phyloP scores from a whole-genome alignment of 2,888 invertebrate species.

The Rhingia rostrata region DNA sequence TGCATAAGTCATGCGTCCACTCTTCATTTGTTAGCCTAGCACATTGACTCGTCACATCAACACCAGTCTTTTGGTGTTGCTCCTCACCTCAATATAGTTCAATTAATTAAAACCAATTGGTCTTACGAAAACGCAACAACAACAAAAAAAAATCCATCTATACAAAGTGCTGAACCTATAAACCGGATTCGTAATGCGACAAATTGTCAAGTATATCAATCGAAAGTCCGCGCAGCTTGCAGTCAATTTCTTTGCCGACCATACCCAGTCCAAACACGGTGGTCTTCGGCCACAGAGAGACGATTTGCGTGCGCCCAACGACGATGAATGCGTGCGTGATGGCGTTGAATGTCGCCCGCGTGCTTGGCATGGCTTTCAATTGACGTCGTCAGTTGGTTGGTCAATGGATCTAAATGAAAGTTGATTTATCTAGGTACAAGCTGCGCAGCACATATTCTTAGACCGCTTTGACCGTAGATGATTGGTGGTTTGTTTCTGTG shows the following conservation, averaged over 20 bases:
- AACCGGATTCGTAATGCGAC: conserved; percentile 53
- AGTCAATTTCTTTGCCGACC: conserved; percentile 29
- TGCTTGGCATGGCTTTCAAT: conserved; percentile 11
- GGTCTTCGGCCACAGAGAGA: conserved; percentile 24
- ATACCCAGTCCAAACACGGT: conserved; percentile 11
- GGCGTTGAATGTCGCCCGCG: conserved; percentile 22
- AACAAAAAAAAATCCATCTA: conserved; percentile 6
- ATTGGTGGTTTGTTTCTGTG: conserved; percentile 31
- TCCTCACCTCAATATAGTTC: conserved; percentile 38
- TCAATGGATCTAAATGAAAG: conserved; percentile 41
- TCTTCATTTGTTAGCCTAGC: conserved; percentile 16
- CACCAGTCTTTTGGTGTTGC: conserved; percentile 16
- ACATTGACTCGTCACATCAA: conserved; percentile 37
- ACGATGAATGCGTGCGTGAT: conserved; percentile 11
- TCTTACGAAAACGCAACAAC: neutral
- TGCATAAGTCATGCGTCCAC: conserved; percentile 27
- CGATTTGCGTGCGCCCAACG: conserved; percentile 47
- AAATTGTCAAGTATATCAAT: conserved; percentile 58
- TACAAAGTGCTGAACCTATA: conserved; percentile 3
- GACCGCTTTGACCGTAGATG: conserved; percentile 4
- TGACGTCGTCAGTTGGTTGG: conserved; percentile 29
- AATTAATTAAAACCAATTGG: conserved; percentile 59
- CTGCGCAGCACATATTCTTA: conserved; percentile 16
- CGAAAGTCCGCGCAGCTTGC: neutral
- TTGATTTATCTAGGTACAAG: conserved; percentile 36